These are phyloP conservation scores for Drosophila bifasciata DNA, from an alignment of 1,140 invertebrate species.

Conservation along the genomic window DNA sequence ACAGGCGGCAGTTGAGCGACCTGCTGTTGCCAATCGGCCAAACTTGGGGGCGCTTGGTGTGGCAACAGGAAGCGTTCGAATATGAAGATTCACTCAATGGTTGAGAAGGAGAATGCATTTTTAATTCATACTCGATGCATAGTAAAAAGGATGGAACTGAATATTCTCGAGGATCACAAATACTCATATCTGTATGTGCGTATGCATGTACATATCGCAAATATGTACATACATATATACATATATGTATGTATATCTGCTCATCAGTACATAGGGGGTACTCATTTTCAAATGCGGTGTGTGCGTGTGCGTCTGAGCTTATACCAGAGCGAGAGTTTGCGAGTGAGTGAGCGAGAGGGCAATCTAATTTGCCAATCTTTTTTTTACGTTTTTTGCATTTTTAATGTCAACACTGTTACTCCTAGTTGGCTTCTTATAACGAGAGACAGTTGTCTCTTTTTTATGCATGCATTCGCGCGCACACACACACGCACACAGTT, in stretches of 20 bases:
- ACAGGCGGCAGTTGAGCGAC: slow-evolving; percentile 25
- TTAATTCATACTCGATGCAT: slow-evolving; percentile 7
- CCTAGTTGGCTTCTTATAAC: slow-evolving; percentile 52
- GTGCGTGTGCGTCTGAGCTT: slow-evolving; percentile 4
- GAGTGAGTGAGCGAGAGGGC: slow-evolving; percentile 16
- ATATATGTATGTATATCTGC: not conserved
- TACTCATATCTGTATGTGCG: slow-evolving; percentile 5
- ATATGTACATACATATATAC: not conserved
- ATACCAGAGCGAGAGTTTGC: slow-evolving; percentile 11
- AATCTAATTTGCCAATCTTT: slow-evolving; percentile 69
- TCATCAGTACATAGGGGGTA: slow-evolving; percentile 1
- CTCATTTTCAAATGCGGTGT: slow-evolving; percentile 6
- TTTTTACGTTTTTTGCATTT: slow-evolving; percentile 69
- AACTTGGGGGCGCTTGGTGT: not conserved
- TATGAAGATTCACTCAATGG: slow-evolving; percentile 16
- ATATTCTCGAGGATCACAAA: no score
- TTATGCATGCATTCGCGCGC: slow-evolving; percentile 29
- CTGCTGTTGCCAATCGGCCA: slow-evolving; percentile 11
- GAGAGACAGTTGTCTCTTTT: slow-evolving; percentile 78
- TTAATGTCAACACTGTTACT: slow-evolving; percentile 79
- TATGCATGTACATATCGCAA: slow-evolving; percentile 6
- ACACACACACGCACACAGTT: slow-evolving; percentile 16
- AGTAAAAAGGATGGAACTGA: not conserved
- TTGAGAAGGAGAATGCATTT: slow-evolving; percentile 7
- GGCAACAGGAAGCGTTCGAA: slow-evolving; percentile 6